A percentile compares a stretch with the other conserved stretches of the same genome.
phyloP scores from a whole-genome alignment of 2,888 invertebrate species.

The Drosophila suboccidentalis region DNA sequence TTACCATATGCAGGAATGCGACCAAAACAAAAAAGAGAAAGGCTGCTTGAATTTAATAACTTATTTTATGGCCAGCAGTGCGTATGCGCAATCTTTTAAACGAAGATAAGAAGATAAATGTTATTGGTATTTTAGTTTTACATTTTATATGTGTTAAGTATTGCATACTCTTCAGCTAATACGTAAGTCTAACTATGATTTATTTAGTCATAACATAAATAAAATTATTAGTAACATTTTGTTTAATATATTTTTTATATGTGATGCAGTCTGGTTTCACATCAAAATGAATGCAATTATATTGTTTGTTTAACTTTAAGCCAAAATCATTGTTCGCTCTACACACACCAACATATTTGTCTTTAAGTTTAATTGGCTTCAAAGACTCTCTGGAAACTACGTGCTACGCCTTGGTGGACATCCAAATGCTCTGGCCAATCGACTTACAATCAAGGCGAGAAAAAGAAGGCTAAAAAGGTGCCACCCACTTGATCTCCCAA shows the following conservation, averaged over 20 bases:
- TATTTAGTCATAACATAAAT: no score
- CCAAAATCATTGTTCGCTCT: neutral
- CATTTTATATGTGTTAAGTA: neutral
- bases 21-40: conserved; percentile 46
- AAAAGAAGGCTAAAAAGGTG: no score
- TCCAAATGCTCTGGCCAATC: no score
- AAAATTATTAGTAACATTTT: no score
- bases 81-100: conserved; percentile 13
- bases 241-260: neutral
- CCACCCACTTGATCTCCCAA: no score
- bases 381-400: no score
- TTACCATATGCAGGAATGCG: conserved; percentile 51
- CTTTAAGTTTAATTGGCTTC: neutral
- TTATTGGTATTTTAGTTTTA: neutral
- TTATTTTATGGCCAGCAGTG: conserved; percentile 12
- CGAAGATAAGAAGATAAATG: no score
- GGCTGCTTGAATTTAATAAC: conserved; percentile 24
- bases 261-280: neutral
- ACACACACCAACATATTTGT: neutral
- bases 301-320: neutral
- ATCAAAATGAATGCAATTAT: no score
- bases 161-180: neutral
- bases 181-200: neutral
- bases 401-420: no score
- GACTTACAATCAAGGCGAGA: no score